Evolutionary conservation across 92 coral and sea anemone genomes (phyloP).

Genomic region (Pocillopora grandis): DNA sequence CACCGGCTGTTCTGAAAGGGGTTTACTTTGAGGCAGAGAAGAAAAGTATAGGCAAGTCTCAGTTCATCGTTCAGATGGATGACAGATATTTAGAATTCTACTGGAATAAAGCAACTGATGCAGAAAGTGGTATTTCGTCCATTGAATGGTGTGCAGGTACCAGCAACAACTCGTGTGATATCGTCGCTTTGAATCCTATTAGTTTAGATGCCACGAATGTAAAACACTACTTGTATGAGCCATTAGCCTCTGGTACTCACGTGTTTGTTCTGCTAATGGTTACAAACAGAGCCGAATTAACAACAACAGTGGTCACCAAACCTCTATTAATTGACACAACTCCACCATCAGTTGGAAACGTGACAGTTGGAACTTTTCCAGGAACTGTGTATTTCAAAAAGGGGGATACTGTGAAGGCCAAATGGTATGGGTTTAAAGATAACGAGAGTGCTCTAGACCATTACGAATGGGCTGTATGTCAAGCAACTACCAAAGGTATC

Average conservation of each 20-base stretch:
- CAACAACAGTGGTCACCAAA: constrained; percentile 19
- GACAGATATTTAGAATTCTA: constrained; percentile 37
- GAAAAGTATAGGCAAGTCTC: neutral
- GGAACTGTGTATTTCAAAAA: constrained; percentile 56
- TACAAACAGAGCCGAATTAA: constrained; percentile 72
- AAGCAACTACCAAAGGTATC: constrained; percentile 23
- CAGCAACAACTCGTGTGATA: constrained; percentile 35
- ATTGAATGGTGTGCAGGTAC: constrained; percentile 71
- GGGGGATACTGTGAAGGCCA: constrained; percentile 53
- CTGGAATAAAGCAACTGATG: constrained; percentile 63
- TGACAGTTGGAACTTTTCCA: constrained; percentile 41
- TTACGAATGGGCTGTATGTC: constrained; percentile 80
- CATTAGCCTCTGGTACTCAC: constrained; percentile 66
- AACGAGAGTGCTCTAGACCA: constrained; percentile 64
- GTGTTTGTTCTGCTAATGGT: constrained; percentile 55
- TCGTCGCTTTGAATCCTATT: constrained; percentile 48
- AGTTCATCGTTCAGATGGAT: neutral
- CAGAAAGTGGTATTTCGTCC: constrained; percentile 63
- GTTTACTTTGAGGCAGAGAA: neutral
- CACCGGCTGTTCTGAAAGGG: constrained; percentile 59
- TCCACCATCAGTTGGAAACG: constrained; percentile 72
- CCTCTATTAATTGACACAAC: constrained; percentile 69
- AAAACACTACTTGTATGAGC: constrained; percentile 38
- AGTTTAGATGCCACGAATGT: constrained; percentile 23
- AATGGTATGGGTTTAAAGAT: constrained; percentile 70